These are phyloP conservation scores for Herpetotheres cachinnans DNA, from an alignment of 2,113 vertebrate species.

Conservation along the genomic window DNA sequence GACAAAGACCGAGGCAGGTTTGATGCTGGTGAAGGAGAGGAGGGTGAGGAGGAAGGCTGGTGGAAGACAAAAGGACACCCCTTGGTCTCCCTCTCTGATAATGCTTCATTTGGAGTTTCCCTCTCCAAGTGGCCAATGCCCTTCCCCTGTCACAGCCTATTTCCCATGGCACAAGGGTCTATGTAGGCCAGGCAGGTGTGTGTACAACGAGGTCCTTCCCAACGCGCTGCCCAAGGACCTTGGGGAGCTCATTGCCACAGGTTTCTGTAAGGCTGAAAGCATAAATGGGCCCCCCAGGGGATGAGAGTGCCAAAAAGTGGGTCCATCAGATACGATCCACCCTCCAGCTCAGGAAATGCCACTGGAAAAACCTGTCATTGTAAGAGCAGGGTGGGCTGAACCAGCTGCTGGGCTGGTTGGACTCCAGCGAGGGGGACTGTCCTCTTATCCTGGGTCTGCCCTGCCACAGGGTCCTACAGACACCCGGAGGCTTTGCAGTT, in stretches of 20 bases:
- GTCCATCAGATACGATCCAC: no score
- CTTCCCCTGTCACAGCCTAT: neutral
- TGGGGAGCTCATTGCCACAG: neutral
- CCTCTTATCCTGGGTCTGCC: neutral
- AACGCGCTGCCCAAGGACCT: neutral
- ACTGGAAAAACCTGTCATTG: neutral
- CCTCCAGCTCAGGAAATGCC: neutral
- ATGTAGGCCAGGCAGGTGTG: accelerated
- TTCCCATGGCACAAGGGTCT: neutral
- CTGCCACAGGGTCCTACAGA: accelerated
- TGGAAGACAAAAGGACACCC: neutral
- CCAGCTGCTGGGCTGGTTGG: no score
- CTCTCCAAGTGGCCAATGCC: neutral
- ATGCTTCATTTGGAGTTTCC: neutral
- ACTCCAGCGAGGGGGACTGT: no score
- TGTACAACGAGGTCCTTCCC: neutral
- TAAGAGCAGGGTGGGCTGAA: neutral
- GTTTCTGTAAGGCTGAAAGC: neutral
- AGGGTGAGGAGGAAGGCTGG: slow-evolving; percentile 77
- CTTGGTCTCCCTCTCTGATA: neutral
- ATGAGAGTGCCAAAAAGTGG: neutral
- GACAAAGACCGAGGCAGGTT: slow-evolving; percentile 56
- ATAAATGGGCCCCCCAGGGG: neutral
- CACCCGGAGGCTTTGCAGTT: neutral
- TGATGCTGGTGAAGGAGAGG: slow-evolving; percentile 46